Evolutionary conservation across 2,888 invertebrate genomes (phyloP), one percentile per base, ranked within the genome.

Genomic region (Muscina levida): DNA sequence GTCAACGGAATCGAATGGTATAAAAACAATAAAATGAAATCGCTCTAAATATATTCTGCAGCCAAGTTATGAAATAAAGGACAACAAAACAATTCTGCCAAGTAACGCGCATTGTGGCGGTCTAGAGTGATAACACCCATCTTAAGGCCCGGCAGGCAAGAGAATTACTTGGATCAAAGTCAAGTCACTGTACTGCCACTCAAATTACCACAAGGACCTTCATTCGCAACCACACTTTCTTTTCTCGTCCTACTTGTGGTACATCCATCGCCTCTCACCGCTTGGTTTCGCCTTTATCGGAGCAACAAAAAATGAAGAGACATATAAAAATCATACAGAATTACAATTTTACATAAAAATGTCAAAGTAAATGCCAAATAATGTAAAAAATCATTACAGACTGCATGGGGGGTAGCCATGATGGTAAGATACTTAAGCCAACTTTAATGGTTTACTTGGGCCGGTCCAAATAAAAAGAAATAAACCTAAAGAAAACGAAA

Each of bases 331-430:
- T 73, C 73, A 67, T 44, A 67, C 39, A 53, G 37, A 79, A 75
- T 62, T 75, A 72, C 78, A 67, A 62, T 79, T 79, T 72, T 72
- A 62, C 68, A 79, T 62, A 72, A 79, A 79, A 79, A 75, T 75
- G 71, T 75, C 74, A 74, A 59, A 72, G 67, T 71, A 59, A 72
- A 67, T 71, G 71, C 71, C 74, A 75, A 79, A 75, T 59, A 66
- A 79, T 48, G 31, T 44, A 66, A 74, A 65, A 71, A 51, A 39
- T 42, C 17, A 37, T 46, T 42, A 42, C 22, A 70, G 2, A 67
- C 39, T 31, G 46, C 79, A 59, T 74, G 71, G 72, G 79, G 72
- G 75, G 72, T 67, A 75, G 75, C 72, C 67, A 71, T 75, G 71
- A 62, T 67, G 66, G 56, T 74, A 70, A 74, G 31, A 74, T 66